Conservation (phyloP, 2,888 invertebrate species). For the Axea sp. region DNA sequence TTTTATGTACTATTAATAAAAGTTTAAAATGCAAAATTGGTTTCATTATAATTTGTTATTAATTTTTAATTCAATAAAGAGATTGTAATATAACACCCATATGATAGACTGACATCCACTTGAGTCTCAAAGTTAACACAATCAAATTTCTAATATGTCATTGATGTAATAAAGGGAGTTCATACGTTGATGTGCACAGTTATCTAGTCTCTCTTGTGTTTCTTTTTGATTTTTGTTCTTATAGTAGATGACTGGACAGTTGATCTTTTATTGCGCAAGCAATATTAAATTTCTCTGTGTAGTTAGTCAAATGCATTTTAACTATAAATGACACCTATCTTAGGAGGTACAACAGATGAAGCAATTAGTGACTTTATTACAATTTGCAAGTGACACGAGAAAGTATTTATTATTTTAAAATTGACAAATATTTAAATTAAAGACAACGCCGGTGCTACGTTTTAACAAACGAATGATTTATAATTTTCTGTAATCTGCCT, state of each 20-base stretch:
- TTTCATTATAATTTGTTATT: too few species aligned
- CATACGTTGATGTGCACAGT: conserved; percentile 27
- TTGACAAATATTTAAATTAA: conserved; percentile 31
- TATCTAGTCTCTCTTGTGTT: conserved; percentile 37
- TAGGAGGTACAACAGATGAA: conserved; percentile 65
- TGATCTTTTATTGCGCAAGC: conserved; percentile 43
- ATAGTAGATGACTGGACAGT: conserved; percentile 19
- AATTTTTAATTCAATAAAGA: conserved; percentile 1
- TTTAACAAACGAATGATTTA: too few species aligned
- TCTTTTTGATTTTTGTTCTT: conserved; percentile 32
- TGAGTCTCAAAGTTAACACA: conserved; percentile 33
- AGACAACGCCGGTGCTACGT: conserved; percentile 19
- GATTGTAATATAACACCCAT: conserved; percentile 5
- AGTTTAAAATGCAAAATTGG: too few species aligned
- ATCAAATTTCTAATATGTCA: conserved; percentile 38
- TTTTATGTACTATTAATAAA: background rate
- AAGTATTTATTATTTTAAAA: conserved; percentile 48
- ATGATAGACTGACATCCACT: conserved; percentile 30
- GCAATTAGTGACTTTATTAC: conserved; percentile 67
- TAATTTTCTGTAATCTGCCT: too few species aligned
- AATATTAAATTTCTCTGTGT: conserved; percentile 50
- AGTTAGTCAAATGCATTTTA: conserved; percentile 42
- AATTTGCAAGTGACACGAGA: conserved; percentile 23
- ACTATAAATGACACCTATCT: conserved; percentile 70
- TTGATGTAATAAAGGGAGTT: conserved; percentile 48